Conservation (phyloP, 2,888 invertebrate species). For the Trichogramma dendrolimi region DNA sequence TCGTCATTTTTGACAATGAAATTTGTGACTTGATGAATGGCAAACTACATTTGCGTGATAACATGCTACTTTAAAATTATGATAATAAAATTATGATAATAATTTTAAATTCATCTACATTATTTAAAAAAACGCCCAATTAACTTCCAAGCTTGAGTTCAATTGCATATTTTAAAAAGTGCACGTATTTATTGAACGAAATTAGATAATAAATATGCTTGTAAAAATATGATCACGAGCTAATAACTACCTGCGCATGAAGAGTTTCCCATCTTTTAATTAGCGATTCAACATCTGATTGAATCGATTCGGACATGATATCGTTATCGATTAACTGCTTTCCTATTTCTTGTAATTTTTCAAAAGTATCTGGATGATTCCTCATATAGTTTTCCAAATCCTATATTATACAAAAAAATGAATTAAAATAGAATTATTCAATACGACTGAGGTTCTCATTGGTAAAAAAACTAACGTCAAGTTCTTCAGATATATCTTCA, state of each 20-base stretch:
- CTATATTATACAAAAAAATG: conserved; percentile 50
- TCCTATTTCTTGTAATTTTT: conserved; percentile 72
- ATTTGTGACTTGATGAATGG: too few species aligned
- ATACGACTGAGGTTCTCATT: background rate
- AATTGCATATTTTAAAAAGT: too few species aligned
- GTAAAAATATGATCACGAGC: background rate
- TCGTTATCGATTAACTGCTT: conserved; percentile 69
- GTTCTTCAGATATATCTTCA: conserved; percentile 86
- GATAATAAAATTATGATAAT: too few species aligned
- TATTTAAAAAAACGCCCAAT: too few species aligned
- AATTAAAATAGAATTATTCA: too few species aligned
- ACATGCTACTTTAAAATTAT: too few species aligned
- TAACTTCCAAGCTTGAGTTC: too few species aligned
- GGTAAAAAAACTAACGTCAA: conserved; percentile 63
- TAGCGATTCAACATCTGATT: conserved; percentile 63
- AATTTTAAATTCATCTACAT: too few species aligned
- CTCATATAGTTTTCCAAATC: conserved; percentile 78
- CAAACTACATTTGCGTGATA: too few species aligned
- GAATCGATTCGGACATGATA: conserved; percentile 68
- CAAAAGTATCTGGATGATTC: conserved; percentile 68
- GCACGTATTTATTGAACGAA: too few species aligned
- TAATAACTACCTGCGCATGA: conserved; percentile 60
- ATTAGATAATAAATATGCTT: too few species aligned
- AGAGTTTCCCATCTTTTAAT: conserved; percentile 65
- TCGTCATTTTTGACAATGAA: too few species aligned